A percentile compares a stretch with the other conserved stretches of the same genome.
These are phyloP conservation scores for Ophonus ardosiacus DNA, from an alignment of 2,888 invertebrate genomes.

Conservation along the genomic window DNA sequence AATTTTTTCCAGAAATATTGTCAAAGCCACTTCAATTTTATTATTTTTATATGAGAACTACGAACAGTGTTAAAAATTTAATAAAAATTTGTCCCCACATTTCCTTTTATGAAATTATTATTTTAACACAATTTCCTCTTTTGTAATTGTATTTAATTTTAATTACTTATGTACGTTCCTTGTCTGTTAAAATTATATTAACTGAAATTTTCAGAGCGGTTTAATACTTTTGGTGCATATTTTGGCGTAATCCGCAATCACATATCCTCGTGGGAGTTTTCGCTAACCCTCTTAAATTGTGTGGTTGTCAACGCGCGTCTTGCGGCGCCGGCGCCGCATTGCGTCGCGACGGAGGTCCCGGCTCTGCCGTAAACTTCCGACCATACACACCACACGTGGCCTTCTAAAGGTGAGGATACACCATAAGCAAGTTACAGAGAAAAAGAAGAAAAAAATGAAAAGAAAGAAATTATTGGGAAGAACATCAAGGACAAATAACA, in stretches of 20 bases:
- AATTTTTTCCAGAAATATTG: no score
- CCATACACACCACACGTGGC: not conserved
- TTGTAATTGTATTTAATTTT: no score
- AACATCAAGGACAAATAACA: no score
- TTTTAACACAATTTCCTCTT: no score
- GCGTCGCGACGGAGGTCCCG: slow-evolving; percentile 39
- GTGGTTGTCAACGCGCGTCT: slow-evolving; percentile 11
- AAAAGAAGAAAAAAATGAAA: not conserved
- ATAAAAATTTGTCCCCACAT: no score
- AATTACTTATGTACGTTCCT: no score
- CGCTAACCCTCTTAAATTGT: slow-evolving; percentile 25
- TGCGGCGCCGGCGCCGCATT: slow-evolving; percentile 6
- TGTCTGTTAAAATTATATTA: no score
- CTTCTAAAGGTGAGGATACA: not conserved
- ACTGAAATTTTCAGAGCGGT: not conserved
- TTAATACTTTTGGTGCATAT: not conserved
- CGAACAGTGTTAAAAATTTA: no score
- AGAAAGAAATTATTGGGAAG: not conserved
- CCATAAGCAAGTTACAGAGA: not conserved
- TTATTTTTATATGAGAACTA: no score
- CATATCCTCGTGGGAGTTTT: not conserved
- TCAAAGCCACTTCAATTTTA: no score
- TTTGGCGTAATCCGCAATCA: not conserved
- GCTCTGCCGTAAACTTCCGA: slow-evolving; percentile 51
- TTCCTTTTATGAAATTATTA: no score